Conservation (phyloP, 2,888 invertebrate species). For the Gymnocheta viridis region DNA sequence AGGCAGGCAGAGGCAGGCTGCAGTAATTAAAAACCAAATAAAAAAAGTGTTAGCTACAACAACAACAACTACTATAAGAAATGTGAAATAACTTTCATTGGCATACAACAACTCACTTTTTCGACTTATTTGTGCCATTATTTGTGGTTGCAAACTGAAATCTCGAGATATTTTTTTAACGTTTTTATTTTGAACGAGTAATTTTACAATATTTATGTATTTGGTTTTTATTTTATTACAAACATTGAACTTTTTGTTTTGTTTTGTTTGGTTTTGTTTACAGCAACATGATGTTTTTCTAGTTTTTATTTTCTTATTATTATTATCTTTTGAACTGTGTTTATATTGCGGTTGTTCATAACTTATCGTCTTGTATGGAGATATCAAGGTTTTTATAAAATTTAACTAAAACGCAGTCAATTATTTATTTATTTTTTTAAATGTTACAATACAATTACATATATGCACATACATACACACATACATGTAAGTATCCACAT, state of each 20-base stretch:
- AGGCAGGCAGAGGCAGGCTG: constrained; percentile 7
- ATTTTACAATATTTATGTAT: constrained; percentile 24
- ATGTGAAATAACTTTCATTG: constrained; percentile 57
- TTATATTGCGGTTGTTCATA: constrained; percentile 19
- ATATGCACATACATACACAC: too few relatives aligned
- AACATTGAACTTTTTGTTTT: constrained; percentile 33
- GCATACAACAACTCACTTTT: constrained; percentile 56
- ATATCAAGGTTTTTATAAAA: constrained; percentile 10
- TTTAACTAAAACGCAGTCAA: constrained; percentile 26
- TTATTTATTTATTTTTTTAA: constrained; percentile 15
- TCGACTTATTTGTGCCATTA: not conserved
- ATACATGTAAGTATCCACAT: too few relatives aligned
- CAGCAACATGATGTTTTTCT: not conserved
- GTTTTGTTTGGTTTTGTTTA: not conserved
- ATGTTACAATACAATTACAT: not conserved
- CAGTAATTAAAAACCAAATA: constrained; percentile 25
- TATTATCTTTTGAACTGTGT: too few relatives aligned
- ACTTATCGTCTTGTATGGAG: constrained; percentile 35
- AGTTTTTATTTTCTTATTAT: not conserved
- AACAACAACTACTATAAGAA: not conserved
- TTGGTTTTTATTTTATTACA: constrained; percentile 20
- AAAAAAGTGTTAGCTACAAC: constrained; percentile 31
- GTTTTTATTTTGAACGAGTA: constrained; percentile 14
- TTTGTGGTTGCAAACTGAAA: constrained; percentile 41
- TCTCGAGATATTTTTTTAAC: constrained; percentile 9